A percentile compares a stretch with the other conserved stretches of the same genome.
Conservation (phyloP, 2,888 invertebrate species). For the Pyrrhia umbra region DNA sequence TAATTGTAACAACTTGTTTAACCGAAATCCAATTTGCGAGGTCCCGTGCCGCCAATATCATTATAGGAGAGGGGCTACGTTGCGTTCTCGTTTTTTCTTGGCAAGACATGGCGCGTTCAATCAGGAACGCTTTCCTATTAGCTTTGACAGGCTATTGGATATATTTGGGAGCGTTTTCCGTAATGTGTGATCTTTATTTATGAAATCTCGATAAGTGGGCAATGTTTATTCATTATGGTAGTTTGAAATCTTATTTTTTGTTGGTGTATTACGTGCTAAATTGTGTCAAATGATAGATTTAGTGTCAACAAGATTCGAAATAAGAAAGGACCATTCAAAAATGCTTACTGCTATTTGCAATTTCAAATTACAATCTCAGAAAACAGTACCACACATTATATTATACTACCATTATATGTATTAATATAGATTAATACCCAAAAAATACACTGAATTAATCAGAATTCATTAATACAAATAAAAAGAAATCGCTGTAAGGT, state of each 20-base stretch:
- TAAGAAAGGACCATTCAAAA: too few species aligned
- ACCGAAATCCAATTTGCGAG: constrained; percentile 81
- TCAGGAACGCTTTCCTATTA: constrained; percentile 69
- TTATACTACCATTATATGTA: neutral
- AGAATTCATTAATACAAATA: neutral
- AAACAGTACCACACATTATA: too few species aligned
- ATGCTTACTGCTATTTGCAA: too few species aligned
- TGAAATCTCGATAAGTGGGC: constrained; percentile 10
- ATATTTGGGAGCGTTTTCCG: constrained; percentile 10
- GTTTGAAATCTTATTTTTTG: neutral
- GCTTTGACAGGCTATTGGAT: constrained; percentile 43
- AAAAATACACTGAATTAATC: neutral
- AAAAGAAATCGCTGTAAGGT: constrained; percentile 1
- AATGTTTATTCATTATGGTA: constrained; percentile 16
- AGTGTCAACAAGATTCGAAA: neutral
- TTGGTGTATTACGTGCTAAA: neutral
- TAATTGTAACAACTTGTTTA: constrained; percentile 82
- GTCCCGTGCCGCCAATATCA: constrained; percentile 64
- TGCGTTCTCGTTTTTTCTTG: constrained; percentile 45
- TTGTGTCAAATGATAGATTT: neutral
- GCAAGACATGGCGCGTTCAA: constrained; percentile 64
- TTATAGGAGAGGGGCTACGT: constrained; percentile 64
- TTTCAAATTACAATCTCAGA: too few species aligned
- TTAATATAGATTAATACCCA: neutral
- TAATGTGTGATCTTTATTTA: constrained; percentile 40